These are phyloP conservation scores for Dolichotis patagonum DNA, from an alignment of 2,113 vertebrate genomes.

Conservation along the genomic window DNA sequence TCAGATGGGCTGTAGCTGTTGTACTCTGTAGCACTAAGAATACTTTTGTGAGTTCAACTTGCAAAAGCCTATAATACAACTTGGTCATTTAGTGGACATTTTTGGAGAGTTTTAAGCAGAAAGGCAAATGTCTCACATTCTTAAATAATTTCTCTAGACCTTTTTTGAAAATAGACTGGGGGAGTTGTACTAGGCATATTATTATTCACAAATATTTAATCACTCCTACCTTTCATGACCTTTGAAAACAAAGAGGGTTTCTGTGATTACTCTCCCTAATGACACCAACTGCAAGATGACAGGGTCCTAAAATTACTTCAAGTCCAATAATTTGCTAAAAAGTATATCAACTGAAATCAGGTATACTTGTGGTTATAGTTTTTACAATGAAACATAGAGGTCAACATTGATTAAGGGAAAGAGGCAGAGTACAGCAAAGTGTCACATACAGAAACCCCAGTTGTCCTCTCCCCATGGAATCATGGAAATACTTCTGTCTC, in stretches of 20 bases:
- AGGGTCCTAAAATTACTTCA: background rate
- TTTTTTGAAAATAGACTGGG: background rate
- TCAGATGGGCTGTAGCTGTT: background rate
- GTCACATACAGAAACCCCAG: background rate
- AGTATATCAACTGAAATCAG: background rate
- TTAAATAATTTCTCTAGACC: background rate
- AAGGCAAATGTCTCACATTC: constrained; percentile 1
- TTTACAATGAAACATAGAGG: background rate
- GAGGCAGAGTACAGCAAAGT: background rate
- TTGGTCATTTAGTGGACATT: constrained; percentile 10
- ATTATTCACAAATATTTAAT: background rate
- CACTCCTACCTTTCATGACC: background rate
- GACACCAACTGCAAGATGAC: background rate
- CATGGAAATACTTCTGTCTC: background rate
- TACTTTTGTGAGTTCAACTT: background rate
- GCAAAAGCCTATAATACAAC: background rate
- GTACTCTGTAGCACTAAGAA: background rate
- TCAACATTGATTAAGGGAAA: background rate
- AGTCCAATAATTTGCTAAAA: background rate
- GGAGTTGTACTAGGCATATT: background rate
- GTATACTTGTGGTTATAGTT: background rate
- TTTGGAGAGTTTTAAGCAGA: background rate
- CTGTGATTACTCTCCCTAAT: background rate
- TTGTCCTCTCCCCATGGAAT: background rate
- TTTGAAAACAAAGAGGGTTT: background rate